Base-by-base conservation (phyloP, 2,888 invertebrate genomes). In the Hypomecis atomaria region DNA sequence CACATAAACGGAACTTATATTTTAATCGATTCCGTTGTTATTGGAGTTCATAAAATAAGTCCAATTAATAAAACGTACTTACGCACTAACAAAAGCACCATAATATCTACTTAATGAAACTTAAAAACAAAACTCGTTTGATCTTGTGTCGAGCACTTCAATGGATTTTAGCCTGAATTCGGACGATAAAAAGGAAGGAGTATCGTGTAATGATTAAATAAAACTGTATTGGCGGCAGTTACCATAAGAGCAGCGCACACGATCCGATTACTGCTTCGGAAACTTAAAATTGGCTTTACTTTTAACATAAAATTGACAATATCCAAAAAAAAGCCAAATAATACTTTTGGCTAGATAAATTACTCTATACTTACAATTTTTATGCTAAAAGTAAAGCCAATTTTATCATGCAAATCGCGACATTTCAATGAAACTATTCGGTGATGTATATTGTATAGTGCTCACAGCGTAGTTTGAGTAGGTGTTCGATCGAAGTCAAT, bases 171-270 rank as follows among this genome's bases (percentile, higher is more conserved):
- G 55, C 55, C 68, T 73, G 72, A 77, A 79, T 77, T 77, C 66
- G 70, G 52, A 48, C 67, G 66, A 67, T 78, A 76, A 79, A 78
- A 78, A 73, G 66, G 65, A 62, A 61, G 65, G 66, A 67, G 73
- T 72, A 73, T 74, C 73, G 65, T 45, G 69, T 70, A 67, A 71
- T 71, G 63, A 72, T 75, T 72, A 72, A 71, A 75, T 78, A 77
- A 79, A 78, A 77, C 67, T 78, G 78, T 77, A 78, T 78, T 64
- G 72, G 64, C 60, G 43, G 66, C 67, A 64, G 70, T 69, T 59
- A 49, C 50, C 43, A 7, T 50, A 36, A 44, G 43, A 23, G n/a
- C 11, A 42, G 59, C 23, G 45, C 43, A 58, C 55, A 67, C 55
- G 45, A 11, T 47, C 45, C 53, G 59, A 53, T 59, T 59, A 63